Evolutionary conservation across 2,797 vertebrate species (phyloP).

Genomic region (Epinephelus awoara): DNA sequence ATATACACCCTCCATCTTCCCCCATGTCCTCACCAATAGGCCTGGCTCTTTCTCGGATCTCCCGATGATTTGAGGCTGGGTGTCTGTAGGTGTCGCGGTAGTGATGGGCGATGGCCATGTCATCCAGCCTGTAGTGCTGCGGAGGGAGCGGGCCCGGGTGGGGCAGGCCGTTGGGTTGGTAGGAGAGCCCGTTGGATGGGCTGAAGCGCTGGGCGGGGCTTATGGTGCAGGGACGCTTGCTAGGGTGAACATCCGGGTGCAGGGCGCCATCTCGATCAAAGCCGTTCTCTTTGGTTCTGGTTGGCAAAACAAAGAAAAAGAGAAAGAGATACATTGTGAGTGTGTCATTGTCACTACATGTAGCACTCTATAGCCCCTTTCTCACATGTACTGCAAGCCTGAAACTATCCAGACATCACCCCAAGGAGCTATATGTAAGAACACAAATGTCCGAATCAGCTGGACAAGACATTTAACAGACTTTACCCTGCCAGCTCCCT

Average conservation of each 20-base stretch:
- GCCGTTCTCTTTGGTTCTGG: conserved; percentile 91
- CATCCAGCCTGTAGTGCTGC: conserved; percentile 97
- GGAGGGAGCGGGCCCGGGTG: conserved; percentile 93
- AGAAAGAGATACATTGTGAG: not conserved
- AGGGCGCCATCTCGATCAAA: conserved; percentile 92
- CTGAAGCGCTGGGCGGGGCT: conserved; percentile 97
- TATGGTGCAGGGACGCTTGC: conserved; percentile 97
- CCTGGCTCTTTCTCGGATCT: conserved; percentile 91
- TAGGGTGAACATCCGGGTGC: conserved; percentile 89
- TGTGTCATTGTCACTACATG: not conserved
- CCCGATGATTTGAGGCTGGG: conserved; percentile 93
- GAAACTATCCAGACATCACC: too few relatives aligned
- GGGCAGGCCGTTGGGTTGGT: conserved; percentile 91
- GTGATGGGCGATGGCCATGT: conserved; percentile 92
- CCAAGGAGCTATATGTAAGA: too few relatives aligned
- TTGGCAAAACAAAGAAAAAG: conserved; percentile 5
- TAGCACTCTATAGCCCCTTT: too few relatives aligned
- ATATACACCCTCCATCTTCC: not conserved
- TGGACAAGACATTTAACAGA: too few relatives aligned
- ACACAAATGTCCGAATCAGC: too few relatives aligned
- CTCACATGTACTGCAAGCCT: too few relatives aligned
- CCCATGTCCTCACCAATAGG: conserved; percentile 73
- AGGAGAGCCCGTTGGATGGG: conserved; percentile 92
- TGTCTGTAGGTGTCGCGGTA: conserved; percentile 90
- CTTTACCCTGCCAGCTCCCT: too few relatives aligned